Base-by-base conservation (phyloP, 2,113 vertebrate species). In the Phainopepla nitens region DNA sequence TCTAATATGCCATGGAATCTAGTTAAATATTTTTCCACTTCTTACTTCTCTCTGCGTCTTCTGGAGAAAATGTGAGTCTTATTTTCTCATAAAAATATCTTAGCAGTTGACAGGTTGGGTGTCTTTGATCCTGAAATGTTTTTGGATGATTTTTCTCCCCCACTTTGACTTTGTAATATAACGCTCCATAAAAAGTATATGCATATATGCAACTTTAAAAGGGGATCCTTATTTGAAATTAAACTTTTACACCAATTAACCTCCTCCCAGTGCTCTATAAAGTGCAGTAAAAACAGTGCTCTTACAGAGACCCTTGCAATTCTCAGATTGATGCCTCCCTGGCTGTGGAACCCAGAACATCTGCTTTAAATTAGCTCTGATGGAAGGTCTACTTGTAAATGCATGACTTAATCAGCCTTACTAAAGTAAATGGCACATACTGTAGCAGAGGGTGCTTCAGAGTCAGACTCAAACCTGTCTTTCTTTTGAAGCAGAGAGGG, bases 331-430 rank as follows among this genome's bases (percentile, higher is more conserved):
- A 98, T 94, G 84, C 94, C 92, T 96, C 96, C 95, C 93, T 97
- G 96, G 97, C 97, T 97, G 92, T 96, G 97, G 95, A 97, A 96
- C 89, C 94, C 94, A 83, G 73, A 90, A 97, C 98, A 98, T 98
- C 97, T 98, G 98, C 97, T 98, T 98, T 94, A 88, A 97, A 97
- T 98, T 98, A 98, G 92, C 87, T 93, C 83, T 96, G 95, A 97
- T 97, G 96, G 97, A 97, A 98, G 97, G 97, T 96, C 97, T 98
- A 97, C 97, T 98, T 98, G 96, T 97, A 98, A 98, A 98, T 98
- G 97, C 97, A 98, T 97, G 98, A 98, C 98, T 98, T 97, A 98
- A 98, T 97, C 97, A 98, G 96, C 90, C 96, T 98, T 97, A 95
- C 97, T 97, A 93, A 98, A 97, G 97, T 97, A 96, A 98, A 98